phyloP scores from a whole-genome alignment of 2,888 invertebrate species.

The Tortricodes alternella region DNA sequence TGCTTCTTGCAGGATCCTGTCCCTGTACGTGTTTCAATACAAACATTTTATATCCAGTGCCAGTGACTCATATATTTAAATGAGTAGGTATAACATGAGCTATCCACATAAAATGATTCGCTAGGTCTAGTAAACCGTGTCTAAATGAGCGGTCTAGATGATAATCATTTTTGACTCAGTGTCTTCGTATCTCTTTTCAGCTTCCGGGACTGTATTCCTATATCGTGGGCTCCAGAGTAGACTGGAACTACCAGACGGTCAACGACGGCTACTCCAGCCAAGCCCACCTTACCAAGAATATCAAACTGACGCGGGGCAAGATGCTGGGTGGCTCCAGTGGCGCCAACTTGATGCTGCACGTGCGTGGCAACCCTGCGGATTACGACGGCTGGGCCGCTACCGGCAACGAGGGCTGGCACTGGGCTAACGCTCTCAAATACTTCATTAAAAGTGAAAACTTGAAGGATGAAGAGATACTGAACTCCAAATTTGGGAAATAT shows the following conservation, averaged over 20 bases:
- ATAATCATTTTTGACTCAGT: too few relatives aligned
- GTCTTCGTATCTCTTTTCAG: too few relatives aligned
- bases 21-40: too few relatives aligned
- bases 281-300: constrained; percentile 11
- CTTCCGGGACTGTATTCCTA: constrained; percentile 21
- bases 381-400: constrained; percentile 13
- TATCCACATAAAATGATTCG: too few relatives aligned
- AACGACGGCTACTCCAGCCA: constrained; percentile 25
- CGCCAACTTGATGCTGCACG: constrained; percentile 28
- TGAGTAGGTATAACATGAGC: too few relatives aligned
- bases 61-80: too few relatives aligned
- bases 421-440: constrained; percentile 24
- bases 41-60: too few relatives aligned
- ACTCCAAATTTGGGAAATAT: constrained; percentile 5
- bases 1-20: too few relatives aligned
- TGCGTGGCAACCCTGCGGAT: constrained; percentile 17
- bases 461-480: constrained; percentile 10
- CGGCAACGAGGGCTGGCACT: constrained; percentile 15
- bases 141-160: too few relatives aligned
- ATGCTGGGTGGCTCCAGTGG: constrained; percentile 29
- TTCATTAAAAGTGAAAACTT: constrained; percentile 27
- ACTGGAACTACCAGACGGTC: constrained; percentile 26
- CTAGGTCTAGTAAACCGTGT: too few relatives aligned
- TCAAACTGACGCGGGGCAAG: constrained; percentile 23
- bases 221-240: constrained; percentile 13